A percentile compares a stretch with the other conserved stretches of the same genome.
phyloP scores from a whole-genome alignment of 2,888 invertebrate species.

The Keiferia lycopersicella region DNA sequence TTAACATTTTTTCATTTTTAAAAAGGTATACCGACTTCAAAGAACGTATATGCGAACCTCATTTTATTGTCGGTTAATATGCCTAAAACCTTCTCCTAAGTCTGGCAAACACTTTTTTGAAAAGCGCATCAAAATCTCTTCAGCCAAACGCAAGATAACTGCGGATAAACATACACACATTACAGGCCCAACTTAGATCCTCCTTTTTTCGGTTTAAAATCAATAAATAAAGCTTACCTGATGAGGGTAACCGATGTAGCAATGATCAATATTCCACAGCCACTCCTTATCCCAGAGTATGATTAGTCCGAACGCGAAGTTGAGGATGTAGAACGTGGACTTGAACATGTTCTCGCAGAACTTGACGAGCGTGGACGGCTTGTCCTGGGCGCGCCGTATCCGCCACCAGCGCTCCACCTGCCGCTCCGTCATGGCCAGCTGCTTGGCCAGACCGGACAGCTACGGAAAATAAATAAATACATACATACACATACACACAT shows the following conservation, averaged over 20 bases:
- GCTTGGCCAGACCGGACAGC: conserved; percentile 88
- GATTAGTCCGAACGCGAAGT: conserved; percentile 90
- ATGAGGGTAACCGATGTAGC: conserved; percentile 91
- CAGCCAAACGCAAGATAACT: too few relatives aligned
- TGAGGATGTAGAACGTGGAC: conserved; percentile 91
- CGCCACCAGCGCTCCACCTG: conserved; percentile 97
- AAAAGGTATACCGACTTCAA: too few relatives aligned
- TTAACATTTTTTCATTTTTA: too few relatives aligned
- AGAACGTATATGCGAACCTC: too few relatives aligned
- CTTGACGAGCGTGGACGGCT: conserved; percentile 94
- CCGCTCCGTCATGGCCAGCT: conserved; percentile 90
- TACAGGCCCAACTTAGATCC: too few relatives aligned
- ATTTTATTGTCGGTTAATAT: too few relatives aligned
- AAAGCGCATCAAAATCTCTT: too few relatives aligned
- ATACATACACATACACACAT: too few relatives aligned
- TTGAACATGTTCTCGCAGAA: conserved; percentile 97
- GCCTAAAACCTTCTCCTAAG: too few relatives aligned
- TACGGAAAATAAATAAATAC: conserved; percentile 51
- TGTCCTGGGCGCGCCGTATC: conserved; percentile 90
- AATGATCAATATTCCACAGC: conserved; percentile 96
- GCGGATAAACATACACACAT: too few relatives aligned
- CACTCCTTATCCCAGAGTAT: conserved; percentile 96
- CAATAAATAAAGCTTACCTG: conserved; percentile 84
- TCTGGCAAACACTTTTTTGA: too few relatives aligned
- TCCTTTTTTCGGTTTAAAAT: too few relatives aligned